Percentiles rank a stretch among this genome's conserved stretches.
These are phyloP conservation scores for Pangasius djambal DNA, from an alignment of 2,797 vertebrate species.

Conservation along the genomic window DNA sequence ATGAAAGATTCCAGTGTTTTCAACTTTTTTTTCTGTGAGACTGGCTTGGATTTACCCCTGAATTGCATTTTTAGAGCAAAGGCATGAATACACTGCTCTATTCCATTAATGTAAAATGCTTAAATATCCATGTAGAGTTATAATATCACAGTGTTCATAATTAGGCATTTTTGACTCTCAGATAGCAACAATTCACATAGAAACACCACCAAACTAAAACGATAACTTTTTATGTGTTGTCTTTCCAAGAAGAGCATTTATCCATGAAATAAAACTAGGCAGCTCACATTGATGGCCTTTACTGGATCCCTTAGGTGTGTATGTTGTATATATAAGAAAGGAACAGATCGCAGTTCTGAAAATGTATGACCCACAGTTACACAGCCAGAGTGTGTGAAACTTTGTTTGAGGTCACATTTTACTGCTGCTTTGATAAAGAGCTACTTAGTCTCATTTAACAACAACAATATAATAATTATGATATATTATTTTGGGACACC, in stretches of 20 bases:
- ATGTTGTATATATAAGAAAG: not conserved
- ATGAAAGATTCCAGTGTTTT: not conserved
- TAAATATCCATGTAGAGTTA: not conserved
- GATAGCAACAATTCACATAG: not conserved
- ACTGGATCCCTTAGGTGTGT: not conserved
- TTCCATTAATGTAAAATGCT: not conserved
- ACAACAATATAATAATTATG: too few relatives aligned
- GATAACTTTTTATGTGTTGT: not conserved
- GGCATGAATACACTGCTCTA: not conserved
- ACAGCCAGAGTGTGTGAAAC: not conserved
- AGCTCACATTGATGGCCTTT: not conserved
- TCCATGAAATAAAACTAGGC: not conserved
- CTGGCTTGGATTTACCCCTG: not conserved
- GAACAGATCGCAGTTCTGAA: not conserved
- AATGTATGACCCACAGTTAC: not conserved
- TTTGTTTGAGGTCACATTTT: constrained; percentile 7
- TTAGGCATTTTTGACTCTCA: not conserved
- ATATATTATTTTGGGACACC: too few relatives aligned
- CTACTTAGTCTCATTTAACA: not conserved
- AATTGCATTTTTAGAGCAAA: not conserved
- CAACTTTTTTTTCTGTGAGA: not conserved
- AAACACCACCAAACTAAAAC: not conserved
- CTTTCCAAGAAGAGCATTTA: not conserved
- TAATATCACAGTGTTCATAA: not conserved
- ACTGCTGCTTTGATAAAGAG: constrained; percentile 18